Evolutionary conservation across 2,113 vertebrate species (phyloP).

Genomic region (Agapornis roseicollis): DNA sequence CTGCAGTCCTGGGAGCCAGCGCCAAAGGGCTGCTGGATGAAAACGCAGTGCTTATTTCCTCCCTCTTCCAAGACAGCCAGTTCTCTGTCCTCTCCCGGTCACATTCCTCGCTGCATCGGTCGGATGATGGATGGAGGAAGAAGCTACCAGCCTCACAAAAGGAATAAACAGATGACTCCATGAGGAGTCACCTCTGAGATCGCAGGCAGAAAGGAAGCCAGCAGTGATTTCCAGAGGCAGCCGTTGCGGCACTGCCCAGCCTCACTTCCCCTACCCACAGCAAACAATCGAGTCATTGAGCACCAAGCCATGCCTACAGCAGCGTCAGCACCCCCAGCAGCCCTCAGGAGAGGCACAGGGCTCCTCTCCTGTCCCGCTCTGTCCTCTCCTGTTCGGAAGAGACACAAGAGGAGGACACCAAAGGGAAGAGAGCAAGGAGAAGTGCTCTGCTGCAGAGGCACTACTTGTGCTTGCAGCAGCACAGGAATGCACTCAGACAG

Average conservation of each 20-base stretch:
- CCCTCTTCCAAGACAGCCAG: neutral
- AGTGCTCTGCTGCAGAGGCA: neutral
- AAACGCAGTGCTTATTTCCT: neutral
- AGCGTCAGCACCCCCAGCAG: neutral
- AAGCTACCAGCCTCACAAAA: neutral
- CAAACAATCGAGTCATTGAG: neutral
- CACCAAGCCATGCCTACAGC: neutral
- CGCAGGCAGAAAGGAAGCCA: neutral
- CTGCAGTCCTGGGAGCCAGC: neutral
- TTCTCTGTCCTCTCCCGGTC: neutral
- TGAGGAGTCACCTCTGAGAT: neutral
- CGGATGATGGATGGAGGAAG: neutral
- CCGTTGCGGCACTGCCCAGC: neutral
- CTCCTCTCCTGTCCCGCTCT: neutral
- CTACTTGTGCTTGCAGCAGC: neutral
- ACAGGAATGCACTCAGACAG: neutral
- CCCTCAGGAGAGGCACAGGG: neutral
- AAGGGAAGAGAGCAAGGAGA: neutral
- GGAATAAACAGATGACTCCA: neutral
- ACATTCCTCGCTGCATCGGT: rapidly evolving
- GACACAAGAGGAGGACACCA: neutral
- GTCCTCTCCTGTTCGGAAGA: neutral
- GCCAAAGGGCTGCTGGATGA: neutral
- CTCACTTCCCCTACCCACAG: neutral
- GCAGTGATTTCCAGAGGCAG: neutral